Evolutionary conservation across 1,140 invertebrate species (phyloP).

Genomic region (Pachyrhynchus sulphureomaculatus): DNA sequence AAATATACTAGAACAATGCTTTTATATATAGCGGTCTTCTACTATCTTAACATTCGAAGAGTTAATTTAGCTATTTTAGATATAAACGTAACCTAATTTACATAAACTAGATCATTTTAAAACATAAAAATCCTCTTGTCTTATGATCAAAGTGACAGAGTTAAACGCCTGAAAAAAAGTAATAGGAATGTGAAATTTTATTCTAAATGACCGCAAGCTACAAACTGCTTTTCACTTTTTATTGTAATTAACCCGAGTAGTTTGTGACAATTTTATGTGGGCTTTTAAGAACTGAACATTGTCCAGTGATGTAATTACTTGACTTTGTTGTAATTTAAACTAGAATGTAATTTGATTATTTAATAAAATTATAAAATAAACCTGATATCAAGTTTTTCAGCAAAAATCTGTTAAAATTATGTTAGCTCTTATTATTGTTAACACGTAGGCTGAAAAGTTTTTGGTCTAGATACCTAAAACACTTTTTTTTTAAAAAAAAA

Average conservation of each 20-base stretch:
- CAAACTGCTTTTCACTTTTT: slow-evolving; percentile 17
- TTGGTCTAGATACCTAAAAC: no score
- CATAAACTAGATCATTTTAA: slow-evolving; percentile 10
- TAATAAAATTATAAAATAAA: no score
- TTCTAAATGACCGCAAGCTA: slow-evolving; percentile 14
- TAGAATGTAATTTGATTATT: no score
- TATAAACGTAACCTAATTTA: slow-evolving; percentile 4
- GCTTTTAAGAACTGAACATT: no score
- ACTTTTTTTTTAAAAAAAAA: no score
- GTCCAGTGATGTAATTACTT: no score
- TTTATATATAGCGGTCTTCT: not conserved
- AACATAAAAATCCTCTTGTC: slow-evolving; percentile 4
- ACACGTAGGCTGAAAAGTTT: no score
- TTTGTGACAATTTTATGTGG: slow-evolving; percentile 6
- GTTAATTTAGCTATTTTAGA: not conserved
- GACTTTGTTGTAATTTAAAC: no score
- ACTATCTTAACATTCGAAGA: not conserved
- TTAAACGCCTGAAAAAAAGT: slow-evolving; percentile 12
- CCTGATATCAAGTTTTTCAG: no score
- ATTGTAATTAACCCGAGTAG: slow-evolving; percentile 6
- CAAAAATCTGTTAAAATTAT: no score
- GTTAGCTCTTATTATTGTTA: no score
- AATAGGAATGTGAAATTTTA: slow-evolving; percentile 25
- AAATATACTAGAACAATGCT: not conserved
- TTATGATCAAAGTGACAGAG: slow-evolving; percentile 4